phyloP scores from a whole-genome alignment of 2,113 vertebrate species.

The Lepisosteus oculatus region DNA sequence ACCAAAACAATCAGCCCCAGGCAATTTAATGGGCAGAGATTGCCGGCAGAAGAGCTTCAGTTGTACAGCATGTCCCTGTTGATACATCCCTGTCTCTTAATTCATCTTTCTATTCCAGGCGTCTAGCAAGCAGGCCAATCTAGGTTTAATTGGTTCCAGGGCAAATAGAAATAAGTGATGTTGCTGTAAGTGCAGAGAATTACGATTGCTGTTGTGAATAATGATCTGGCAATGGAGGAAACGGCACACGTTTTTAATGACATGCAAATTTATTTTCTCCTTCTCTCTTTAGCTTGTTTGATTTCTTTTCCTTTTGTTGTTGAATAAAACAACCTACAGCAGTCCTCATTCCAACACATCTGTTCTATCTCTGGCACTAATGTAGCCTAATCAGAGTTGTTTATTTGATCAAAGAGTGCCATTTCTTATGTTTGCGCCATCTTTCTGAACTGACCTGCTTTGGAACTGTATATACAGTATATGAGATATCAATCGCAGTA shows the following conservation, averaged over 20 bases:
- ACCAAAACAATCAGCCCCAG: conserved; percentile 16
- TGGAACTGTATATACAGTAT: too few species aligned
- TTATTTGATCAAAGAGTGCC: conserved; percentile 5
- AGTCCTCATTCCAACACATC: too few species aligned
- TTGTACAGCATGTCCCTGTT: conserved; percentile 5
- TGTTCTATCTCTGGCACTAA: conserved; percentile 1
- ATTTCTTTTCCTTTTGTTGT: conserved; percentile 11
- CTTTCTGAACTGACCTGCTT: neutral
- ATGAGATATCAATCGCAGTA: too few species aligned
- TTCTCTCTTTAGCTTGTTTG: conserved; percentile 9
- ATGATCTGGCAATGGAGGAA: conserved; percentile 38
- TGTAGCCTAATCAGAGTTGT: conserved; percentile 20
- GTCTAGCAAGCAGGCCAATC: conserved; percentile 20
- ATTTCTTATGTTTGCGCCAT: neutral
- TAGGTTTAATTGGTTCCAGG: conserved; percentile 37
- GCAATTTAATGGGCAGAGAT: conserved; percentile 12
- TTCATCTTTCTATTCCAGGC: conserved; percentile 23
- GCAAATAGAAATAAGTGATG: conserved; percentile 27
- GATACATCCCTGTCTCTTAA: conserved; percentile 16
- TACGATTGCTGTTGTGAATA: conserved; percentile 38
- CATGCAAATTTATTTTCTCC: conserved; percentile 37
- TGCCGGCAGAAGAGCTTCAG: conserved; percentile 3
- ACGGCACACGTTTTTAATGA: conserved; percentile 26
- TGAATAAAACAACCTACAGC: neutral
- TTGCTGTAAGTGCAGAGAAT: conserved; percentile 25